A percentile compares a stretch with the other conserved stretches of the same genome.
phyloP scores from a whole-genome alignment of 2,797 vertebrate genomes.

The Pseudotriccus pelzelni region DNA sequence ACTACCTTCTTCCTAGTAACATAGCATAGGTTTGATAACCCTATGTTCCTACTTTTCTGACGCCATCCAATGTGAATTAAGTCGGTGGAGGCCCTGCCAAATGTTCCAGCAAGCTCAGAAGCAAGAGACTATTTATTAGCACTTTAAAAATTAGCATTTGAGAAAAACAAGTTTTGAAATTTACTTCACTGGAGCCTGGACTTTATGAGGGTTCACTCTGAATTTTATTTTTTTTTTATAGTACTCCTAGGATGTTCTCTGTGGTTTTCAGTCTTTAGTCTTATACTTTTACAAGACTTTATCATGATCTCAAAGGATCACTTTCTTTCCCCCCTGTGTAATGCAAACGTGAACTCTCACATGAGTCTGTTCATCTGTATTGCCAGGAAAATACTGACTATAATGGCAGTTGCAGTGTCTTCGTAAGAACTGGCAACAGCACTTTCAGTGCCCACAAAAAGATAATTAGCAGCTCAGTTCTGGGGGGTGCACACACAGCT shows the following conservation, averaged over 20 bases:
- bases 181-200: background rate
- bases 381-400: background rate
- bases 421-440: background rate
- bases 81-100: background rate
- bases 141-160: background rate
- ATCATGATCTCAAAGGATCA: background rate
- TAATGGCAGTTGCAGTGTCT: background rate
- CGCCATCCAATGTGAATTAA: background rate
- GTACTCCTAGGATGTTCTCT: background rate
- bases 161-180: background rate
- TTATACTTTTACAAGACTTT: background rate
- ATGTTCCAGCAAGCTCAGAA: background rate
- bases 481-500: background rate
- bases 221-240: background rate
- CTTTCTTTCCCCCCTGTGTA: background rate
- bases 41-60: background rate
- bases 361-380: background rate
- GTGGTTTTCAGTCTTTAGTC: background rate
- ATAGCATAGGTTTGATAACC: background rate
- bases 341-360: background rate
- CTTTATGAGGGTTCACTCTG: background rate
- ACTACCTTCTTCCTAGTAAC: background rate
- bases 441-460: background rate
- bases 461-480: background rate
- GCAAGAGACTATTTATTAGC: background rate